Evolutionary conservation across 2,113 vertebrate species (phyloP).

Genomic region (Nansenia antarctica): DNA sequence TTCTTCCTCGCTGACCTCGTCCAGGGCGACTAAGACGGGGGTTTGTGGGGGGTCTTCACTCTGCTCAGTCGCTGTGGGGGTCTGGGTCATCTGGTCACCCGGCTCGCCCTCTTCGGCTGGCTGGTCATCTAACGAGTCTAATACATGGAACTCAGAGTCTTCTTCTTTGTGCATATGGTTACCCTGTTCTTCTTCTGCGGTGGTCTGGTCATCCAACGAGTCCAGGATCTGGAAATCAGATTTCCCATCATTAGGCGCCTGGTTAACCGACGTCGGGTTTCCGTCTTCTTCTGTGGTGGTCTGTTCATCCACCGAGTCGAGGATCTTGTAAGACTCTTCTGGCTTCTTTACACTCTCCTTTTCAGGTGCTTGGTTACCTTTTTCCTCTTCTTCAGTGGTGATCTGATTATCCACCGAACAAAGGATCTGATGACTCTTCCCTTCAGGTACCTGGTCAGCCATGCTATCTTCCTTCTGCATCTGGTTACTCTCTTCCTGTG

Average conservation of each 20-base stretch:
- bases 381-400: background rate
- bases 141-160: conserved; percentile 5
- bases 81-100: background rate
- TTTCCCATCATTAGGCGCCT: no score
- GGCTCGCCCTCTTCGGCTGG: background rate
- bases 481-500: no score
- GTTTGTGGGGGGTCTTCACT: conserved; percentile 30
- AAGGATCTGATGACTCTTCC: conserved; percentile 15
- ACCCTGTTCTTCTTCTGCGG: conserved; percentile 17
- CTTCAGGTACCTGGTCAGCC: background rate
- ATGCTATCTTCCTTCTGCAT: no score
- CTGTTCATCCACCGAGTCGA: conserved; percentile 52
- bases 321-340: conserved; percentile 17
- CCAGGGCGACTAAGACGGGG: conserved; percentile 81
- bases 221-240: background rate
- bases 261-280: no score
- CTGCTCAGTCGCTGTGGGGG: conserved; percentile 31
- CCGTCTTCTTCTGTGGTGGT: conserved; percentile 2
- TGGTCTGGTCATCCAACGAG: conserved; percentile 5
- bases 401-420: conserved; percentile 34
- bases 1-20: conserved; percentile 87
- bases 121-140: conserved; percentile 34
- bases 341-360: background rate
- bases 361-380: background rate
- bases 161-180: conserved; percentile 15